phyloP scores from a whole-genome alignment of 2,888 invertebrate genomes.

The Troilus luridus region DNA sequence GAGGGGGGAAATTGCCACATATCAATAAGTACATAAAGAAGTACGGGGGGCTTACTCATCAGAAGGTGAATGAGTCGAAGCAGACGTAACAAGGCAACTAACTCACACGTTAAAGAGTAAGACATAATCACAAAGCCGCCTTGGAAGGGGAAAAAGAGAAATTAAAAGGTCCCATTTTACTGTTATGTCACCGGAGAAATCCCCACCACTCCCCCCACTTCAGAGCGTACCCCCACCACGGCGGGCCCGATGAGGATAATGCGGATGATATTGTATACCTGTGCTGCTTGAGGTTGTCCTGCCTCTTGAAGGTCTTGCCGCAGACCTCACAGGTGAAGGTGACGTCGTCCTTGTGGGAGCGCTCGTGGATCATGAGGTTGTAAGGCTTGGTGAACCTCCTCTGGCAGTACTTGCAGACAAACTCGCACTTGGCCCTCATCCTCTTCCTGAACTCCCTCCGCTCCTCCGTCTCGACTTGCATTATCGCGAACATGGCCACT shows the following conservation, averaged over 20 bases:
- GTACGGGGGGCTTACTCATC: no score
- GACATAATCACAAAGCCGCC: neutral
- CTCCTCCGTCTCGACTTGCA: constrained; percentile 90
- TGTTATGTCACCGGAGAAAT: constrained; percentile 19
- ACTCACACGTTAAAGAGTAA: neutral
- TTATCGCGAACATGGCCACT: constrained; percentile 84
- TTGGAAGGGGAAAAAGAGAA: neutral
- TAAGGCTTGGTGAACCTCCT: constrained; percentile 98
- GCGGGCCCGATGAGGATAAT: neutral
- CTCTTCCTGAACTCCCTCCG: constrained; percentile 89
- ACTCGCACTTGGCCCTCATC: constrained; percentile 93
- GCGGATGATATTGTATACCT: constrained; percentile 75
- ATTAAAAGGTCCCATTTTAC: constrained; percentile 46
- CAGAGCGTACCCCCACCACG: no score
- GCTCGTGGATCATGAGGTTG: constrained; percentile 98
- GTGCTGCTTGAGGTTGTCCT: constrained; percentile 96
- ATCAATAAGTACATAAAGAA: no score
- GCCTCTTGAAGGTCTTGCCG: constrained; percentile 97
- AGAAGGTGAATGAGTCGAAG: no score
- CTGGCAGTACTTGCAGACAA: constrained; percentile 98
- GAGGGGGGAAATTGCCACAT: no score
- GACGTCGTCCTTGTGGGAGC: constrained; percentile 97
- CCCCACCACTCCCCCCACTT: neutral
- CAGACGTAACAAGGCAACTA: neutral
- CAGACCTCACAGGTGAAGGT: constrained; percentile 98